These are phyloP conservation scores for Parotia lawesii DNA, from an alignment of 2,113 vertebrate genomes.

Conservation along the genomic window DNA sequence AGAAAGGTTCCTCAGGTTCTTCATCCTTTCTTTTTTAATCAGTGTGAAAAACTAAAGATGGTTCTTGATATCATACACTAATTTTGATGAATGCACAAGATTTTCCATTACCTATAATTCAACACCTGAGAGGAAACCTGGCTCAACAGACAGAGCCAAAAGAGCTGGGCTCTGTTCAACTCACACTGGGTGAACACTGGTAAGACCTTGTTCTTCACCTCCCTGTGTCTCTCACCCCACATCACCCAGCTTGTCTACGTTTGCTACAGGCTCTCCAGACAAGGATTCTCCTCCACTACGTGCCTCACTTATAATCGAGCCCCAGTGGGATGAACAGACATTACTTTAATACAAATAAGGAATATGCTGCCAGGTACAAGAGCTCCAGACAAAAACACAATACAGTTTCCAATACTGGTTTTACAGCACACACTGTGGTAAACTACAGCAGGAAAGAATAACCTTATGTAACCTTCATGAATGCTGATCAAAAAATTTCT, in stretches of 20 bases:
- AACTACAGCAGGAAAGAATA: not conserved
- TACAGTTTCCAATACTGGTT: not conserved
- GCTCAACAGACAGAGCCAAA: not conserved
- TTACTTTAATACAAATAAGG: not conserved
- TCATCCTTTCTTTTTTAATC: not conserved
- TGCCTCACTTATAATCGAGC: not conserved
- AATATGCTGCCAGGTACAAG: not conserved
- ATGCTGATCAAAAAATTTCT: not conserved
- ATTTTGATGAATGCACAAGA: not conserved
- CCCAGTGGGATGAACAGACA: not conserved
- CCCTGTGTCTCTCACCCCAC: not conserved
- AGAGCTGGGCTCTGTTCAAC: not conserved
- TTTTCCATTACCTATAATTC: not conserved
- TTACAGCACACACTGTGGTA: not conserved
- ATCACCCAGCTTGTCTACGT: not conserved
- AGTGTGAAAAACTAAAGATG: not conserved
- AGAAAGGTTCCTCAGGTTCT: not conserved
- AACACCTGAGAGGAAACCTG: not conserved
- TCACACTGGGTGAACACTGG: not conserved
- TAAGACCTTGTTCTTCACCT: not conserved
- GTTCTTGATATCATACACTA: not conserved
- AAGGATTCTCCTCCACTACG: rapidly evolving
- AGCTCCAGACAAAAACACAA: not conserved
- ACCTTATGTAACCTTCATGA: not conserved
- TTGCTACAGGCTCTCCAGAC: not conserved